Percentiles rank a stretch among this genome's conserved stretches.
Evolutionary conservation across 2,797 vertebrate species (phyloP).

Genomic region (Lindbergichthys nudifrons): DNA sequence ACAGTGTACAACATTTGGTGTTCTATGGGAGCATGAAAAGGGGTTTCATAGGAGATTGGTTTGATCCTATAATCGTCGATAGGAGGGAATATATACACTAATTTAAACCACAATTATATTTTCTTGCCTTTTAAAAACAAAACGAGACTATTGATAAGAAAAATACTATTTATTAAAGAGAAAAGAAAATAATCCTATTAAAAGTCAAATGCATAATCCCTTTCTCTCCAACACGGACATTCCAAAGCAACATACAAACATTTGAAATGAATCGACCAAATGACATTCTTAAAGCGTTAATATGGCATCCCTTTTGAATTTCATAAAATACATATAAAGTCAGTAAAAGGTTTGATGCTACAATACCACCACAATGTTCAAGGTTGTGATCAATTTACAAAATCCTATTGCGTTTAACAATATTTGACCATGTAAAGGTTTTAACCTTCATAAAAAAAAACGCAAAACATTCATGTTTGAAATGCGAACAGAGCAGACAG

Average conservation of each 20-base stretch:
- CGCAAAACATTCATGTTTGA: conserved; percentile 20
- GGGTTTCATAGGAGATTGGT: not conserved
- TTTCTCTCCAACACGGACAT: conserved; percentile 1
- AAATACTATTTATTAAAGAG: conserved; percentile 58
- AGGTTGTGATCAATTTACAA: conserved; percentile 17
- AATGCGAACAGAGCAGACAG: not conserved
- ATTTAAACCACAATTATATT: not conserved
- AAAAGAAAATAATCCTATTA: conserved; percentile 32
- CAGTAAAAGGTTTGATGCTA: conserved; percentile 25
- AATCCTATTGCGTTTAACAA: conserved; percentile 8
- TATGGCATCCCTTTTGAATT: conserved; percentile 33
- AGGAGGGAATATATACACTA: not conserved
- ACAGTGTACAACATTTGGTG: not conserved
- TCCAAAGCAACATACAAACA: conserved; percentile 18
- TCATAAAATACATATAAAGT: conserved; percentile 12
- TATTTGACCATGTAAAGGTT: conserved; percentile 34
- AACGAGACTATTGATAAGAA: conserved; percentile 31
- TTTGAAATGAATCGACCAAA: not conserved
- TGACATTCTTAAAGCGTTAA: conserved; percentile 22
- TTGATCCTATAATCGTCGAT: not conserved
- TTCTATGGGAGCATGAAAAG: not conserved
- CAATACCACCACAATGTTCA: conserved; percentile 23
- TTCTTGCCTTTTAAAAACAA: not conserved
- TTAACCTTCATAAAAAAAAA: conserved; percentile 16
- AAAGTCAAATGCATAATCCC: conserved; percentile 26